Conservation (phyloP, 2,113 vertebrate species). For the Hyperopisus bebe region DNA sequence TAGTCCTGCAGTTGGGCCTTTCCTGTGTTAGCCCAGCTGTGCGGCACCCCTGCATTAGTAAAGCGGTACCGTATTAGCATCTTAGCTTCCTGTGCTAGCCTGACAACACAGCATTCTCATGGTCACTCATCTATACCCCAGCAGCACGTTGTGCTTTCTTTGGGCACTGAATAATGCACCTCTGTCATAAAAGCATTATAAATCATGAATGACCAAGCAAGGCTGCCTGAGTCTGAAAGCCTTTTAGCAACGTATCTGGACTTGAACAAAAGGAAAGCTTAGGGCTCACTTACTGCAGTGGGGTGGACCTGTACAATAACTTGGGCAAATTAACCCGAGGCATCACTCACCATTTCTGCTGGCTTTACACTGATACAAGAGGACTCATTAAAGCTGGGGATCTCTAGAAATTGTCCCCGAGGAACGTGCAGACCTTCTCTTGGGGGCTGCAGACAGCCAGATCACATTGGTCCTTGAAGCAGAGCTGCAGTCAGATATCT, state of each 20-base stretch:
- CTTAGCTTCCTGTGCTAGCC: neutral
- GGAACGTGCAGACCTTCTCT: neutral
- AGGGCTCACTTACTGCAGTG: neutral
- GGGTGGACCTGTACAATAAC: conserved; percentile 15
- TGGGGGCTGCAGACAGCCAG: neutral
- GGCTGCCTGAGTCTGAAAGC: conserved; percentile 4
- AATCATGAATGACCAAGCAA: conserved; percentile 30
- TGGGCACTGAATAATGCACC: conserved; percentile 32
- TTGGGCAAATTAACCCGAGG: neutral
- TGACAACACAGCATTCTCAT: conserved; percentile 34
- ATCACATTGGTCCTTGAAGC: neutral
- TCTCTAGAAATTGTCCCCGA: neutral
- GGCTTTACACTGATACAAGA: neutral
- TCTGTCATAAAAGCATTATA: conserved; percentile 26
- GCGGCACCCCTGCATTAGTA: neutral
- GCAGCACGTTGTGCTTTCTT: conserved; percentile 6
- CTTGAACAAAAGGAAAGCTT: neutral
- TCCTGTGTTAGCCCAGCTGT: neutral
- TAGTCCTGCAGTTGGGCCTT: neutral
- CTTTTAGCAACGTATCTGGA: neutral
- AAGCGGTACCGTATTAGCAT: neutral
- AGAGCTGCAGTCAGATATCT: neutral
- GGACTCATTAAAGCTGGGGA: neutral
- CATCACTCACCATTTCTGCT: neutral
- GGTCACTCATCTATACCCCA: conserved; percentile 33